Base-by-base conservation (phyloP, 2,797 vertebrate species). In the Anas bahamensis region DNA sequence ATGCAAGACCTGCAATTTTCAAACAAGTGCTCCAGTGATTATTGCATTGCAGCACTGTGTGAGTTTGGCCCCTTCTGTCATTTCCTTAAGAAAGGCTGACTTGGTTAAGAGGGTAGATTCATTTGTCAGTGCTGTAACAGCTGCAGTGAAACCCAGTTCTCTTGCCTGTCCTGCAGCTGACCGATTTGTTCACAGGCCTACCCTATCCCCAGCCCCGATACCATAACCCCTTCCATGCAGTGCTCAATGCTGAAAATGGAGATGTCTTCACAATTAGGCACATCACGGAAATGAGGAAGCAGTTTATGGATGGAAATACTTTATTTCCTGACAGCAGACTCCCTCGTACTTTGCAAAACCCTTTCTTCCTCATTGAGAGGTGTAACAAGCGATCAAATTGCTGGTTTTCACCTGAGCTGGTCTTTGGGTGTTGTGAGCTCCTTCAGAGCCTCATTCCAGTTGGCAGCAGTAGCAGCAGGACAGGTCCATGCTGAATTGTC, bases 61-160 rank as follows among this genome's bases (percentile, higher is more conserved):
- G 68, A 68, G 19, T 73, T 74, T 50, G 37, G 39, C 16, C 65
- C 68, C 88, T 94, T 75, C 71, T 44, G 56, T 41, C 53, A 66
- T 68, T 61, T 55, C 41, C 11, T 91, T 53, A 53, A 79, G 94
- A 91, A 89, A 73, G 91, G 70, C 56, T 76, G 80, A 41, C 66
- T 78, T 1, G 11, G 52, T 57, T 78, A 89, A 57, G 73, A 90
- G 53, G 60, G 68, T 64, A 90, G 80, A 78, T 92, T 94, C 88
- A 61, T 88, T 89, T 95, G 89, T 91, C 88, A 93, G 70, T 48
- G 66, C 42, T 60, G 52, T 73, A 89, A 93, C 91, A 93, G 94
- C 96, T 96, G 93, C 86, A 86, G 74, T 57, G 86, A 70, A 92
- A 91, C 33, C 61, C 64, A 37, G 33, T 86, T 88, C 77, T 91